Base-by-base conservation (phyloP, 2,888 invertebrate genomes). In the Pegoplata infirma region DNA sequence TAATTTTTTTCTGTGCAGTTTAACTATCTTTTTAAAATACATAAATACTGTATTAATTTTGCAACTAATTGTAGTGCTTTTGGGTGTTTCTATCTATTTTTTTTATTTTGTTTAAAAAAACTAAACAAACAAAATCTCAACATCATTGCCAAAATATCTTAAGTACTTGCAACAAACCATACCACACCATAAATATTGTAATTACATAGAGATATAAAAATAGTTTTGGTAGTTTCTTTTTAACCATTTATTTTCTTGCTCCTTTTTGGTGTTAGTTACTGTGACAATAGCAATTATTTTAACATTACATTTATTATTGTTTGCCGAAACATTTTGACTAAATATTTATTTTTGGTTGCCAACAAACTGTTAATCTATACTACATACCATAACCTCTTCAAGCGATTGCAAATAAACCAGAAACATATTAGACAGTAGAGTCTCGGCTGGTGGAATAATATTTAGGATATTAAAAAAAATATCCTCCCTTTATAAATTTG, bases 251-350 rank as follows among this genome's bases (percentile, higher is more conserved):
- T n/a, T 16, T 36, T 14, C 36, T 23, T n/a, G 61, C n/a, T 53
- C 25, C 56, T 36, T 40, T n/a, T 17, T 5, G 23, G 58, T 69
- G 59, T 69, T 69, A 17, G 73, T 71, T 55, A 47, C 69, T 75
- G 75, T 72, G 79, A 75, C 75, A 75, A 72, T 63, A 58, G 67
- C 79, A 75, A 75, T 79, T 75, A 72, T 64, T 79, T 75, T 51
- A 49, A 63, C 63, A 73, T 75, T 71, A 67, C 36, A 71, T 53
- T 66, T 12, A n/a, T 40, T 40, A 40, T 40, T 40, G n/a, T 40
- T 40, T 40, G 36, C n/a, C 12, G 36, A 58, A 59, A 53, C 49
- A 67, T 75, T 75, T 75, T 63, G 56, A 72, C 61, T 63, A 40
- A 12, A 40, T 40, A 40, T 40, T n/a, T 40, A 71, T 36, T 64